Base-by-base conservation (phyloP, 2,113 vertebrate genomes). In the Limanda limanda region DNA sequence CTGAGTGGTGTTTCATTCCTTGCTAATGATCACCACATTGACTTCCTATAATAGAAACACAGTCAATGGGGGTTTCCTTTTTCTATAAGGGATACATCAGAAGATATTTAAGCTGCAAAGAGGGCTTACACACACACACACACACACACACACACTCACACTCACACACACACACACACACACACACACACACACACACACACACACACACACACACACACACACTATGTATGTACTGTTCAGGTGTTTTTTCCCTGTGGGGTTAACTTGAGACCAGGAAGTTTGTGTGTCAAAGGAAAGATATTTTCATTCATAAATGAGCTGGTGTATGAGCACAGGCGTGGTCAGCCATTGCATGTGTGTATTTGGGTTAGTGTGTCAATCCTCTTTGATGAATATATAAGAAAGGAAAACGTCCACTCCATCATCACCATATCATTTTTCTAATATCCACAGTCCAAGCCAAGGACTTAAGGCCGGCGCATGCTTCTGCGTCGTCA, bases 1-100 rank as follows among this genome's bases (percentile, higher is more conserved):
- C 80, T 89, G 81, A 71, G 10, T 71, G 70, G 48, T 57, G 57
- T 92, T 83, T 91, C 65, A 68, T 71, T 79, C 78, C 83, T 60
- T 31, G 71, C 63, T 73, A 88, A 83, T 72, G 69, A 84, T 84
- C 71, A 60, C 73, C 81, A 80, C 79, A 81, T 76, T 81, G 64
- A 76, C 78, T 79, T 89, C 66, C 71, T 80, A 67, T 82, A 81
- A 62, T 71, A 71, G 67, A 59, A 68, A 71, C 42, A 8, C 54
- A 83, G 60, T 67, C 76, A 85, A 68, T 85, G 74, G 51, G 62
- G 11, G 31, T 68, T 71, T 78, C 60, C 14, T 67, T 66, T 54
- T 55, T 27, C 35, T 3, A 23, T 27, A 73, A 67, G 71, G 75
- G 57, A 51, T 65, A 71, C 57, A 82, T 73, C 59, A 79, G 48